Evolutionary conservation across 2,888 invertebrate species (phyloP).

Genomic region (Pyrrhosoma nymphula): DNA sequence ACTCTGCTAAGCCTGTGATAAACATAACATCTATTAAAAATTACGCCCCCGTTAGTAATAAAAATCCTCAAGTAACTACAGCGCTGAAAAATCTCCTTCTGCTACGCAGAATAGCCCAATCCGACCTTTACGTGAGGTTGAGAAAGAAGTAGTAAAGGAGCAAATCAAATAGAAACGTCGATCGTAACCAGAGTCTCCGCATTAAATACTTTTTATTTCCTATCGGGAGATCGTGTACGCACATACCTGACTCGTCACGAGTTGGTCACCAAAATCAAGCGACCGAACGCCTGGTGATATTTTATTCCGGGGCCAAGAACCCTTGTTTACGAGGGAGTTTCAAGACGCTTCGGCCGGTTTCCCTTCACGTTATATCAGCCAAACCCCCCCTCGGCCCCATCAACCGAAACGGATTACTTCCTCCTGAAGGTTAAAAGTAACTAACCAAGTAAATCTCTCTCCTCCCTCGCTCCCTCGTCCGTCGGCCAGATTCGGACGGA

Average conservation of each 20-base stretch:
- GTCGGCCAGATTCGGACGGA: background rate
- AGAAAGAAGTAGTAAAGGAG: too few relatives aligned
- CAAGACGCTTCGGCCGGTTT: background rate
- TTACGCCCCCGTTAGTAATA: too few relatives aligned
- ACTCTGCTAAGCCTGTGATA: too few relatives aligned
- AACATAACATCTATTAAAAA: too few relatives aligned
- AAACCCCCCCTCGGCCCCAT: background rate
- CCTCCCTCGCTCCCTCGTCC: background rate
- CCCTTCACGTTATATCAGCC: background rate
- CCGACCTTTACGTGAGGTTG: too few relatives aligned
- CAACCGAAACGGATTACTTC: conserved; percentile 8
- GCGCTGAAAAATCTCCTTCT: too few relatives aligned
- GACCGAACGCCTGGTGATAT: background rate
- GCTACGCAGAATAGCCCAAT: too few relatives aligned
- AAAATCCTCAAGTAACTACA: too few relatives aligned
- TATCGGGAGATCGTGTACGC: background rate
- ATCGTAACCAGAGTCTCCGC: background rate
- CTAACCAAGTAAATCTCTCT: conserved; percentile 43
- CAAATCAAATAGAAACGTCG: background rate
- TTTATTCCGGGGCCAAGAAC: background rate
- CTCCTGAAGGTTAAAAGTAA: conserved; percentile 16
- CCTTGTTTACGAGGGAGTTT: conserved; percentile 34
- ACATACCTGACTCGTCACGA: background rate
- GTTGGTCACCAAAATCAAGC: background rate
- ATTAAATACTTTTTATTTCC: background rate